Evolutionary conservation across 2,888 invertebrate genomes (phyloP), one percentile per base, ranked within the genome.

Genomic region (Bellardia bayeri): DNA sequence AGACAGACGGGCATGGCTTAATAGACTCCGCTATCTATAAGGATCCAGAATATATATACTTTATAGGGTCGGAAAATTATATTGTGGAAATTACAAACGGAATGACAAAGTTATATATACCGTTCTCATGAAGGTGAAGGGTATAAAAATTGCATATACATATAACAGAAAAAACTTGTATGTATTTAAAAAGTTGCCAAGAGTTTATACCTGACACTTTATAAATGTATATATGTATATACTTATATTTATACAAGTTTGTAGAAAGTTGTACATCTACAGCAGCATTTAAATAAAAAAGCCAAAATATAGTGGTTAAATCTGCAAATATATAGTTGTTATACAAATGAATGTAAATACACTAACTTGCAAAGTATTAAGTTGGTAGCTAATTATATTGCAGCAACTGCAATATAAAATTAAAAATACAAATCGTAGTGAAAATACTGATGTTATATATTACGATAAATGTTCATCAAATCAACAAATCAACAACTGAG

Each of bases 101-200:
- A n/a, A n/a, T n/a, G n/a, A n/a, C n/a, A n/a, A n/a, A n/a, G n/a
- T n/a, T n/a, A n/a, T n/a, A n/a, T n/a, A n/a, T n/a, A n/a, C n/a
- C n/a, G n/a, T n/a, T n/a, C n/a, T n/a, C n/a, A n/a, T n/a, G n/a
- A n/a, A n/a, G n/a, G n/a, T n/a, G n/a, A n/a, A 23, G 23, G 23
- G 23, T 23, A 23, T 23, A 23, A 23, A 23, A 23, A 13, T 37
- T 37, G 4, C 40, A 69, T 69, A 56, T n/a, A n/a, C n/a, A n/a
- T 40, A 56, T 56, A 56, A 56, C 16, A 56, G 42, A 54, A 51
- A 63, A 54, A 54, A 54, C 3, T 0, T 42, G 40, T 42, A 64
- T 64, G 81, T 45, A 56, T 74, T 56, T 66, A 71, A 85, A 74
- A 81, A 81, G 76, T 76, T 85, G 71, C 69, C 76, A 82, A 85